These are phyloP conservation scores for Ptychoptera contaminata DNA, from an alignment of 2,888 invertebrate genomes.

Conservation along the genomic window DNA sequence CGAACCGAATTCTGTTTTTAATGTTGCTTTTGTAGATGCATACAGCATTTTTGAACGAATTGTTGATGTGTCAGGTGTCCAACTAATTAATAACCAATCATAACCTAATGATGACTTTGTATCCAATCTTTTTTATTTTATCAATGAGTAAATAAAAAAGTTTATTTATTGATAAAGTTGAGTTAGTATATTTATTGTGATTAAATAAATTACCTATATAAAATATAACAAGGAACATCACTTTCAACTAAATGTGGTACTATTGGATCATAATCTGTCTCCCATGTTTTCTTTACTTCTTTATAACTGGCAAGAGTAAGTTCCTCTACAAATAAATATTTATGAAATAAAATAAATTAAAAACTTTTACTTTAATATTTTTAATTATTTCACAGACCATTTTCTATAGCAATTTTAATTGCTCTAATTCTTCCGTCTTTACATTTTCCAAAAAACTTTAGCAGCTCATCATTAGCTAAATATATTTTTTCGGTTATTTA, in stretches of 20 bases:
- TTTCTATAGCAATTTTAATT: constrained; percentile 71
- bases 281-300: constrained; percentile 60
- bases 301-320: constrained; percentile 47
- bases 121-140: constrained; percentile 44
- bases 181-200: background rate
- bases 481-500: constrained; percentile 13
- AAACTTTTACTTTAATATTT: background rate
- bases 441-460: constrained; percentile 67
- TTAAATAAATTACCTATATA: constrained; percentile 44
- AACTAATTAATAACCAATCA: constrained; percentile 86
- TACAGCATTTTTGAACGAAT: constrained; percentile 95
- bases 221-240: constrained; percentile 77
- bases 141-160: constrained; percentile 11
- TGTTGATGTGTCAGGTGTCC: constrained; percentile 85
- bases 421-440: constrained; percentile 65
- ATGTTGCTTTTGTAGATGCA: constrained; percentile 91
- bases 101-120: constrained; percentile 62
- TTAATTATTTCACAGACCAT: constrained; percentile 43
- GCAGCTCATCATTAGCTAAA: constrained; percentile 68
- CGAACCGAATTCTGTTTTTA: constrained; percentile 92
- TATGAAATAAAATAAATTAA: constrained; percentile 5
- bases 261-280: constrained; percentile 68
- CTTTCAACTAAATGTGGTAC: constrained; percentile 54
- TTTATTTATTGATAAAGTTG: too few relatives aligned
- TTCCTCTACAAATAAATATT: constrained; percentile 46